Base-by-base conservation (phyloP, 2,888 invertebrate genomes). In the Lasioglossum calceatum region DNA sequence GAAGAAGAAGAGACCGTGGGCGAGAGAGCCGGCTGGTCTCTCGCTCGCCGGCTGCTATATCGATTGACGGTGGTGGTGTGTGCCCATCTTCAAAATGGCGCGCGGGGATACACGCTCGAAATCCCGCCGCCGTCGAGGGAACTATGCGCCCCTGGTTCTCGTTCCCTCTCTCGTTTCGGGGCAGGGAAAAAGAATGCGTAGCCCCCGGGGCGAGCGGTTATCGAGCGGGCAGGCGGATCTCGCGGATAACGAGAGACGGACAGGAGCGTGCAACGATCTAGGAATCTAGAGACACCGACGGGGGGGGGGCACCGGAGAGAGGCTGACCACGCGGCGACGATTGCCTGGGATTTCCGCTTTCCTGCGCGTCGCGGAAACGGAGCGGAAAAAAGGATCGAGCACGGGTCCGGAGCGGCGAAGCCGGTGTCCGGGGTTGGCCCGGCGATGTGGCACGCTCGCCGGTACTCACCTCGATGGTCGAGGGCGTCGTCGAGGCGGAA, bases 31-130 rank as follows among this genome's bases (percentile, higher is more conserved):
- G 89, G 79, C 84, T 32, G 64, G 27, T 81, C 88, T 81, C 88
- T 47, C 89, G 91, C 88, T 89, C 91, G 92, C 87, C 88, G 90
- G 86, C 91, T 87, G 93, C 92, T 93, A 92, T 92, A 94, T 94
- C 93, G 94, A 94, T 94, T 92, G 92, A 92, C 87, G 92, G 71
- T 71, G 73, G 79, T n/a, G 58, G 58, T 58, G 64, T 64, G 64
- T 64, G 67, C 91, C 93, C 93, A 92, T 93, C 94, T 94, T 93
- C 94, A 94, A 94, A 94, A 94, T 94, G 94, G 94, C 94, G 94
- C 94, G 94, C 90, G 90, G 89, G 88, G 87, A 81, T 85, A 90
- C 88, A 89, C 88, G 86, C 80, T 86, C 84, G 87, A 90, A 89
- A 84, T 88, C 82, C 87, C 85, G 88, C 77, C 77, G 61, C 61